Base-by-base conservation (phyloP, 1,140 invertebrate species). In the Capitella teleta region DNA sequence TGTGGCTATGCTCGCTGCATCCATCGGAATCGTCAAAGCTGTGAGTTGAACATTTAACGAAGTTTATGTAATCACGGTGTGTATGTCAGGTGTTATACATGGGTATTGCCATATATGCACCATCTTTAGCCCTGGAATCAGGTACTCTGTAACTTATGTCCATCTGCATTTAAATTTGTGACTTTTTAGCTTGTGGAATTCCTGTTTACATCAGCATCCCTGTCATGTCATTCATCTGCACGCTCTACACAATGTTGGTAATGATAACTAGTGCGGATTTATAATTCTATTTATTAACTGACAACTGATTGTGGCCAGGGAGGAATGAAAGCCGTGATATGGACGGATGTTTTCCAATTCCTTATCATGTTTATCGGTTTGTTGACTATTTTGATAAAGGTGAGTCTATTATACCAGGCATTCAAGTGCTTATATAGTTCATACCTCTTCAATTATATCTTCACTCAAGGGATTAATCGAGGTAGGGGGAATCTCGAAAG, bases 291-390 rank as follows among this genome's bases (percentile, higher is more conserved):
- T n/a, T n/a, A n/a, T n/a, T n/a, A n/a, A n/a, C n/a, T 2, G 10
- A 38, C 6, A 40, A 24, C 38, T 40, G 19, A 2, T n/a, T n/a
- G 14, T 16, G 8, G 14, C 61, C 65, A 88, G 77, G 87, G 88
- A 38, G 88, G 88, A 5, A 86, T 93, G 79, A 90, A 90, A 68
- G 87, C 87, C 5, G 87, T 91, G 0, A 82, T 93, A 51, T 61
- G 60, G 76, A 87, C 87, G 0, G 88, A 93, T 67, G 82, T 87
- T 0, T 82, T 93, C 52, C 88, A 93, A 70, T 80, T 82, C 1
- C 60, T 86, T 3, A 74, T 90, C 1, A 90, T 92, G 83, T 80
- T 86, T 38, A 79, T 79, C 0, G 87, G 87, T 0, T 70, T 90
- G 16, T 66, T 89, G 1, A 74, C 84, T 42, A 80, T 89, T 19